Conservation (phyloP, 2,797 vertebrate species). For the Thunnus albacares region DNA sequence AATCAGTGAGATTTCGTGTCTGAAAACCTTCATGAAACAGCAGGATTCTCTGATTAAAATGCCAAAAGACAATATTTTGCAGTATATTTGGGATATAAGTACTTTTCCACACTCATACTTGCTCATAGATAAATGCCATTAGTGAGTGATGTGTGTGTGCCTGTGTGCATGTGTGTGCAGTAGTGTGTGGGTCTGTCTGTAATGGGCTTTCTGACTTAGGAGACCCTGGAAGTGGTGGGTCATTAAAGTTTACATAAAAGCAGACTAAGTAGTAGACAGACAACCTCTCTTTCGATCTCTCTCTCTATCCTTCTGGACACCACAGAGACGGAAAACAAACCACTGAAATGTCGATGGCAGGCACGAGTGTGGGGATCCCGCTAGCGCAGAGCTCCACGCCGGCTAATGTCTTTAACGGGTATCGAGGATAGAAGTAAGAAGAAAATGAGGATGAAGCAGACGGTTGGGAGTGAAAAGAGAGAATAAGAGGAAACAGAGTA, state of each 20-base stretch:
- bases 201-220: slow-evolving; percentile 74
- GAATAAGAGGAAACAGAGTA: slow-evolving; percentile 55
- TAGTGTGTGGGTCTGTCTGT: slow-evolving; percentile 50
- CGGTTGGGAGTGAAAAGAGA: slow-evolving; percentile 48
- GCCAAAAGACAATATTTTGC: slow-evolving; percentile 64
- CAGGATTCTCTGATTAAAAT: slow-evolving; percentile 62
- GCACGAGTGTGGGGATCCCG: slow-evolving; percentile 66
- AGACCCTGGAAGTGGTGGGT: slow-evolving; percentile 76
- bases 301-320: slow-evolving; percentile 60
- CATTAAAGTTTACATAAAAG: slow-evolving; percentile 81
- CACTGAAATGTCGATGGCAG: slow-evolving; percentile 76
- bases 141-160: slow-evolving; percentile 57
- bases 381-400: slow-evolving; percentile 60
- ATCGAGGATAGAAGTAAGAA: slow-evolving; percentile 72
- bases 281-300: slow-evolving; percentile 60
- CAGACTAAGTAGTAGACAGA: slow-evolving; percentile 69
- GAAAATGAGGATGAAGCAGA: slow-evolving; percentile 41
- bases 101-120: slow-evolving; percentile 68
- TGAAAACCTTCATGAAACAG: slow-evolving; percentile 55
- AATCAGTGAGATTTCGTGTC: slow-evolving; percentile 50
- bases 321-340: slow-evolving; percentile 77
- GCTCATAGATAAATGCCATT: slow-evolving; percentile 58
- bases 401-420: slow-evolving; percentile 84
- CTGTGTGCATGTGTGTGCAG: slow-evolving; percentile 29
- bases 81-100: slow-evolving; percentile 63